Evolutionary conservation across 2,888 invertebrate genomes (phyloP), one percentile per base, ranked within the genome.

Genomic region (Chelonus formosanus): DNA sequence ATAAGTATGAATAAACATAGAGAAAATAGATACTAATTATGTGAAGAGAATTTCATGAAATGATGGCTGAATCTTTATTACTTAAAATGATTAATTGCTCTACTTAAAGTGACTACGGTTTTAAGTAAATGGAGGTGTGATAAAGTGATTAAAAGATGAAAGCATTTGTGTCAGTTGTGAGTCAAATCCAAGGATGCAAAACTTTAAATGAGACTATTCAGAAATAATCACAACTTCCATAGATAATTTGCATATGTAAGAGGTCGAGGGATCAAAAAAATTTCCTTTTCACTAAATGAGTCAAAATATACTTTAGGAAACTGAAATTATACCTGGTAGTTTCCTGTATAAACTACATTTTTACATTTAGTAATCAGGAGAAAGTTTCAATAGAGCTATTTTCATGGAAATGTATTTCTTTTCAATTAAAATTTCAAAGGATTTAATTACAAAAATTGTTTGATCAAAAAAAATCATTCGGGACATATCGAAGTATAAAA

Each of bases 201-300:
- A 74, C 71, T 73, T 70, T 71, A 71, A 73, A 71, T 71, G 72
- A 72, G 69, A 47, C 71, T 69, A 73, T 74, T 74, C 71, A 73
- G 66, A 70, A 69, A 68, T 62, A 69, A 67, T 73, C 67, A 63
- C 55, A 66, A 53, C 62, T 55, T 54, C 62, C 50, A 63, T 54
- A 62, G 69, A 65, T 70, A 70, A 74, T 74, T 74, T 74, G 69
- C 74, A 74, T 74, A 74, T 71, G 70, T 73, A 73, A 74, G 70
- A 70, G 71, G 71, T 69, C 71, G 67, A 58, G 58, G 71, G 69
- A 71, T 74, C 74, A 69, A 74, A 71, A 67, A 68, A 63, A 70
- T 69, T 72, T 70, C 67, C 70, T 67, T 70, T 70, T 69, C 70
- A 61, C 64, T 67, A 65, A 73, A 73, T 70, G 67, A 70, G 72